Conservation (phyloP, 2,113 vertebrate species). For the Hemiscyllium ocellatum region DNA sequence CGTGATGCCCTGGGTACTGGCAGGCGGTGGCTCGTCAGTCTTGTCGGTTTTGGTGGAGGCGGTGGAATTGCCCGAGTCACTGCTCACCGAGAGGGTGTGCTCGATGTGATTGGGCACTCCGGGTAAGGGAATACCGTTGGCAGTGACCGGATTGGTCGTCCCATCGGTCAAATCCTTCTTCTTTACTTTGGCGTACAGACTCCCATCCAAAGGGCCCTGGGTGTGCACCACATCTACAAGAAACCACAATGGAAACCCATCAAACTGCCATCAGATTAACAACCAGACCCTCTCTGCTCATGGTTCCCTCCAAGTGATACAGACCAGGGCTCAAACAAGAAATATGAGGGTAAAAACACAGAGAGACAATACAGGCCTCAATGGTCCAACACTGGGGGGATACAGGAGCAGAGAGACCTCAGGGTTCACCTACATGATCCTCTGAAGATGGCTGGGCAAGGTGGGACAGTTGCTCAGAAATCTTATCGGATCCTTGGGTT, state of each 20-base stretch:
- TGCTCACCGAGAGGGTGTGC: constrained; percentile 91
- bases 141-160: constrained; percentile 60
- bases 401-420: no score
- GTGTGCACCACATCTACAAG: constrained; percentile 84
- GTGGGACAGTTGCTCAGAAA: no score
- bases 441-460: no score
- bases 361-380: no score
- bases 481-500: no score
- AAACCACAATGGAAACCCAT: background rate
- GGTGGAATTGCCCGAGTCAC: constrained; percentile 92
- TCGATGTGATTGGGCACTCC: constrained; percentile 71
- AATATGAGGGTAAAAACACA: no score
- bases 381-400: no score
- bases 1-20: constrained; percentile 62
- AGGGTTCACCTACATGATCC: no score
- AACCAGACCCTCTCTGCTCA: no score
- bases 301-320: no score
- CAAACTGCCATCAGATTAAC: background rate
- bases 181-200: constrained; percentile 95
- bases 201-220: constrained; percentile 90
- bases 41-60: constrained; percentile 93
- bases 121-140: constrained; percentile 49
- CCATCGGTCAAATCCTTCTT: constrained; percentile 85
- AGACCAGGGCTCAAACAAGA: no score
- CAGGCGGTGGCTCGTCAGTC: constrained; percentile 69